A percentile compares a stretch with the other conserved stretches of the same genome.
These are phyloP conservation scores for Bubo scandiacus DNA, from an alignment of 2,113 vertebrate species.

Conservation along the genomic window DNA sequence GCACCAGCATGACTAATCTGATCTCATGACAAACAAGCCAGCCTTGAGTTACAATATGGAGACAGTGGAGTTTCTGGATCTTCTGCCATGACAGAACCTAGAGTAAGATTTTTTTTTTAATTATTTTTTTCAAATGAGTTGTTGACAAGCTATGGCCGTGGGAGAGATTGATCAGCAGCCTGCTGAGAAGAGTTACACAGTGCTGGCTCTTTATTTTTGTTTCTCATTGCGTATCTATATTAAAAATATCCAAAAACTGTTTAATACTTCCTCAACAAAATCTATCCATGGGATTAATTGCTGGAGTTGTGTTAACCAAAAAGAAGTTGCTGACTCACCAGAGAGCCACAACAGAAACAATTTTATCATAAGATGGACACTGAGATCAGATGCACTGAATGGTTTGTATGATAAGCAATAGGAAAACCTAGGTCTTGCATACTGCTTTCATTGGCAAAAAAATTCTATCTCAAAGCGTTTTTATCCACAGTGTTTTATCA, in stretches of 20 bases:
- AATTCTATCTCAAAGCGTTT: neutral
- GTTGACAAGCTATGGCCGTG: neutral
- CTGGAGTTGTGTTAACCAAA: neutral
- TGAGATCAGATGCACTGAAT: neutral
- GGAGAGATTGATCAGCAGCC: neutral
- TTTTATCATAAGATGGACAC: neutral
- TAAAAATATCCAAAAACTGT: neutral
- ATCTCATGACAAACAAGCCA: neutral
- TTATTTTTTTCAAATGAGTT: too few species aligned
- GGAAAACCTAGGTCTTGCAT: neutral
- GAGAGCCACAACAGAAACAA: neutral
- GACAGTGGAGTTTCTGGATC: neutral
- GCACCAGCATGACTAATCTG: neutral
- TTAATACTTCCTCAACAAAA: neutral
- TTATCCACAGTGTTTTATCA: neutral
- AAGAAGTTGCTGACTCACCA: neutral
- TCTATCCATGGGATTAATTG: neutral
- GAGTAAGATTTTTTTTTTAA: neutral
- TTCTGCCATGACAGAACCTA: neutral
- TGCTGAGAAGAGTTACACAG: neutral
- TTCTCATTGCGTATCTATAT: neutral
- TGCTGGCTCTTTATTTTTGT: neutral
- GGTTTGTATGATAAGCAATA: neutral
- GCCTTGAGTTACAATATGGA: neutral
- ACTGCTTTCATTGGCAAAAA: neutral